Base-by-base conservation (phyloP, 2,888 invertebrate species). In the Amblyjoppa proteus region DNA sequence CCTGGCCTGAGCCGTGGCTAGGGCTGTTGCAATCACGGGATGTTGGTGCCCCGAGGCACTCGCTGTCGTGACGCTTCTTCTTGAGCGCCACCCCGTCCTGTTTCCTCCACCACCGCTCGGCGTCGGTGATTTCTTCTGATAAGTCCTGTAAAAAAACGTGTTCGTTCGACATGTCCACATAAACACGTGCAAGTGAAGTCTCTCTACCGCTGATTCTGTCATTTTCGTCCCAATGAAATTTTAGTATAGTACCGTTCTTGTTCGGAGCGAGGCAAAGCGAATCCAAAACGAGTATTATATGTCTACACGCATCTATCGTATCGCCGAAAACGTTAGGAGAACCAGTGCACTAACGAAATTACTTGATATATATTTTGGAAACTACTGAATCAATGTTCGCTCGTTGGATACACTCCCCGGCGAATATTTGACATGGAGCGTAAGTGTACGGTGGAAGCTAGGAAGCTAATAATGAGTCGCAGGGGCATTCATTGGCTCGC, bases 1-100 rank as follows among this genome's bases (percentile, higher is more conserved):
- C 95, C 95, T 98, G 94, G 95, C 93, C 82, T 93, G 93, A 78
- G 93, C 93, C 89, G 94, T 93, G 83, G 93, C 94, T 84, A 92
- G 93, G 81, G 93, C 93, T 88, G 89, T 93, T 84, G 93, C 92
- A 88, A 94, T 93, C 91, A 94, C 94, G 92, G 93, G 92, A 90
- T 93, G 92, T 86, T 92, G 92, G 83, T 93, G 92, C 87, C 91
- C 92, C n/a, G 93, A 89, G 80, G 93, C 91, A 86, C 93, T 92
- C 70, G 92, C 90, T 82, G 94, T 94, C 66, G 94, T 94, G 90
- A 93, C 91, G 91, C 94, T 94, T 89, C 94, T 92, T 88, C 94
- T 92, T 53, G 92, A 89, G 83, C 93, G 92, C 94, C 94, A 94
- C 86, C 94, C 94, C 69, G 93, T 90, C 85, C 94, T 92, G 87